Evolutionary conservation across 1,140 invertebrate genomes (phyloP), one percentile per base, ranked within the genome.

Genomic region (Neocloeon triangulifer): DNA sequence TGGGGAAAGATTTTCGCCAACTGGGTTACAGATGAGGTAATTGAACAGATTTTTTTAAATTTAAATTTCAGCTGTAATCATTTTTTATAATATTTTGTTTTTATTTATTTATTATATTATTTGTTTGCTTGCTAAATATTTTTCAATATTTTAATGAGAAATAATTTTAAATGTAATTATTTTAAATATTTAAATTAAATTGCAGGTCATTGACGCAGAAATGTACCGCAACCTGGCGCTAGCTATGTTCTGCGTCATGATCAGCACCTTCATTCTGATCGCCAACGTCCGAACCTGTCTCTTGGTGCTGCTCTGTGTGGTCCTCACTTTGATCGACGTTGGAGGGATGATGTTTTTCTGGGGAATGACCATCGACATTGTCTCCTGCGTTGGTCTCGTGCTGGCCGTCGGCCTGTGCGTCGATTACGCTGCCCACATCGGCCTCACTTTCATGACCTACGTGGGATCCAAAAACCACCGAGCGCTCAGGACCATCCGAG

Each of bases 401-500:
- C 55, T 89, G 31, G 77, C 73, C n/a, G 75, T 85, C 41, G 81
- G 82, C 20, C 58, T 89, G 19, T 81, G 79, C 43, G 78, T 88
- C 1, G 81, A 89, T 56, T 82, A 86, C 39, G 78, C 80, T 0
- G 78, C 80, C 5, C 81, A 89, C 48, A 71, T 88, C 7, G 79
- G 76, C n/a, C 75, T 82, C 41, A 73, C 71, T 3, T 85, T 82
- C 49, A 59, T 82, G 39, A 62, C 59, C 18, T 44, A 52, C 14
- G 53, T 51, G 30, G 66, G 65, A 14, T 52, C 60, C 37, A 60
- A 68, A 29, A 47, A 58, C 10, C 60, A 69, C 16, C 53, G 79
- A 40, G 62, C 69, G 0, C 51, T 71, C 13, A 58, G 64, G 27
- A 74, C 81, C 0, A 59, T 89, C 1, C 64, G 61, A 0, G 64